Base-by-base conservation (phyloP, 2,797 vertebrate species). In the Morelia viridis region DNA sequence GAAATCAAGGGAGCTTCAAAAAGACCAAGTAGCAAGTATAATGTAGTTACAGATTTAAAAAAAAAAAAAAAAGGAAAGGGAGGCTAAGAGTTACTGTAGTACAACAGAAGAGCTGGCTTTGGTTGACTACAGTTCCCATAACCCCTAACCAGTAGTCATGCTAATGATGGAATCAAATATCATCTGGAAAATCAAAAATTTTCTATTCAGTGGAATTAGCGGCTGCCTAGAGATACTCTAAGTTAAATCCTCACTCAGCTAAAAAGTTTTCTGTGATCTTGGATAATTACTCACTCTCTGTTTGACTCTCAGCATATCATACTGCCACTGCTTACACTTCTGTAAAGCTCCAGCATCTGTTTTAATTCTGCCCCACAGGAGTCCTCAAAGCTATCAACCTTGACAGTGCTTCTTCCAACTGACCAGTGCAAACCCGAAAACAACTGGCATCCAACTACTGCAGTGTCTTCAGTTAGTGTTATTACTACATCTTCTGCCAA, bases 31-130 rank as follows among this genome's bases (percentile, higher is more conserved):
- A 31, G 71, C 41, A 87, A 57, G 68, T 8, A 71, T 12, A 57
- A 35, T 2, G 61, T 12, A 57, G 56, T 92, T 35, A 0, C 5
- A 76, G 0, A 9, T 0, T 1, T 85, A 64, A 0, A n/a, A 85
- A 61, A 6, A 46, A 35, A 53, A 58, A 24, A 1, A 1, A 71
- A 60, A 9, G n/a, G 87, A 89, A 71, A 13, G 24, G 35, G 35
- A 61, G 24, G 50, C 11, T 26, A 11, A 31, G 35, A 87, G 12
- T 46, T 1, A 58, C 1, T 83, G 13, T 50, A 28, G 15, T 83
- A 13, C 2, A 61, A 17, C 9, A 46, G 35, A 90, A 76, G 11
- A n/a, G 4, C 53, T 17, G 5, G n/a, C 2, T 24, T 57, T 24
- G 19, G 56, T 57, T 53, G 46, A 8, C 50, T 57, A 76, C n/a